These are phyloP conservation scores for Atherinosoma microstoma DNA, from an alignment of 2,797 vertebrate genomes.

Conservation along the genomic window DNA sequence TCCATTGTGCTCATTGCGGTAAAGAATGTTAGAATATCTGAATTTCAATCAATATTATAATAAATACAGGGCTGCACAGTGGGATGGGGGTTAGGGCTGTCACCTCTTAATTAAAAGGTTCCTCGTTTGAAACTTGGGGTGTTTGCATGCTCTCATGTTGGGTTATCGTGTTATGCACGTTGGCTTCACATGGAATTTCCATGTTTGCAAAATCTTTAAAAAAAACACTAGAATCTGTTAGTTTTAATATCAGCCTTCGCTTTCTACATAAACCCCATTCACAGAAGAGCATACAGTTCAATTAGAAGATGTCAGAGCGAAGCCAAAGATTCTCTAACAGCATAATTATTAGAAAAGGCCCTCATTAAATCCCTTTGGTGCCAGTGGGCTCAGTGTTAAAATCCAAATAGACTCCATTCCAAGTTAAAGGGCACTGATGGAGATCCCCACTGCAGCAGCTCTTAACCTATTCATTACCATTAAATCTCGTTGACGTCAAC, in stretches of 20 bases:
- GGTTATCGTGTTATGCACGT: too few relatives aligned
- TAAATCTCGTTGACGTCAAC: constrained; percentile 39
- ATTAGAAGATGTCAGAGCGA: constrained; percentile 57
- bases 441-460: constrained; percentile 40
- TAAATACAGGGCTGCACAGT: too few relatives aligned
- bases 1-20: too few relatives aligned
- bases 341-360: constrained; percentile 60
- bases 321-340: constrained; percentile 51
- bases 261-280: constrained; percentile 37
- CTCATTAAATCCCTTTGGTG: constrained; percentile 69
- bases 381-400: constrained; percentile 62
- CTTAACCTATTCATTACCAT: constrained; percentile 60
- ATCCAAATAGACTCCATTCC: constrained; percentile 46
- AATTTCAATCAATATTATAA: too few relatives aligned
- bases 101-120: too few relatives aligned
- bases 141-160: too few relatives aligned
- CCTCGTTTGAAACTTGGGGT: too few relatives aligned
- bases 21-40: too few relatives aligned
- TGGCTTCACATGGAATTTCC: neutral
- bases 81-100: too few relatives aligned
- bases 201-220: neutral
- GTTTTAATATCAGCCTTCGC: constrained; percentile 34
- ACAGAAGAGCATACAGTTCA: constrained; percentile 44
- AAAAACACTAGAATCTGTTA: too few relatives aligned
- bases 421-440: constrained; percentile 40